Conservation (phyloP, 2,797 vertebrate genomes). For the Gymnoscopelus braueri region DNA sequence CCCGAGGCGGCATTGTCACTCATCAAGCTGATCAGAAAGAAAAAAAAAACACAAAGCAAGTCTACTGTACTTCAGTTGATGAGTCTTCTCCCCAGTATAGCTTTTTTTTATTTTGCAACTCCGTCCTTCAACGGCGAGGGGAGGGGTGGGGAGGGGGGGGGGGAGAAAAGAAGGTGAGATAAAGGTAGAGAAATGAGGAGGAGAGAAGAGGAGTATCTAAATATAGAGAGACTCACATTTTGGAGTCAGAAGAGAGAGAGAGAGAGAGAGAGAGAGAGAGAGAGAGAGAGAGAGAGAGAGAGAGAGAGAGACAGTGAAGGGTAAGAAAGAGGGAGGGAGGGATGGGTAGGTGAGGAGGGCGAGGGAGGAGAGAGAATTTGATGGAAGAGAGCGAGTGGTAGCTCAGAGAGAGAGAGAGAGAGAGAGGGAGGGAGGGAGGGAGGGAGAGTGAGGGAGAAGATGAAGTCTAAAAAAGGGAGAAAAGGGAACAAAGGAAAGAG, state of each 20-base stretch:
- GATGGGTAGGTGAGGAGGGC: slow-evolving; percentile 12
- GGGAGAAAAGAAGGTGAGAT: slow-evolving; percentile 71
- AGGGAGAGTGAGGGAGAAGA: slow-evolving; percentile 19
- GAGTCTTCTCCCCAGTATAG: slow-evolving; percentile 44
- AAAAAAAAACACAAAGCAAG: slow-evolving; percentile 32
- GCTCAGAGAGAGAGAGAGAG: slow-evolving; percentile 1
- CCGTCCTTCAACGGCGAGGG: slow-evolving; percentile 73
- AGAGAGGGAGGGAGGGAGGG: slow-evolving; percentile 13
- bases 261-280: slow-evolving; percentile 35
- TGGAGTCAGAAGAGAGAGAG: slow-evolving; percentile 70
- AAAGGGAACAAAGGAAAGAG: slow-evolving; percentile 37
- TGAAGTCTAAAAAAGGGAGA: slow-evolving; percentile 5
- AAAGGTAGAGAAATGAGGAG: slow-evolving; percentile 35
- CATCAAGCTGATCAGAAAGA: slow-evolving; percentile 76
- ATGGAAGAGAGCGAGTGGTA: too few relatives aligned
- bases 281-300: slow-evolving; percentile 71
- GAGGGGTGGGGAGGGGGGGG: slow-evolving; percentile 69
- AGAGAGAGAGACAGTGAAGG: slow-evolving; percentile 64
- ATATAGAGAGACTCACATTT: slow-evolving; percentile 76
- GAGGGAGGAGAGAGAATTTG: slow-evolving; percentile 8
- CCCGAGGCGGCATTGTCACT: slow-evolving; percentile 68
- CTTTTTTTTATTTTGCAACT: slow-evolving; percentile 52
- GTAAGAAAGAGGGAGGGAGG: slow-evolving; percentile 57
- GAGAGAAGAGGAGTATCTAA: slow-evolving; percentile 68
- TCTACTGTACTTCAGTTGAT: slow-evolving; percentile 63